Evolutionary conservation across 2,113 vertebrate genomes (phyloP).

Genomic region (Canis aureus): DNA sequence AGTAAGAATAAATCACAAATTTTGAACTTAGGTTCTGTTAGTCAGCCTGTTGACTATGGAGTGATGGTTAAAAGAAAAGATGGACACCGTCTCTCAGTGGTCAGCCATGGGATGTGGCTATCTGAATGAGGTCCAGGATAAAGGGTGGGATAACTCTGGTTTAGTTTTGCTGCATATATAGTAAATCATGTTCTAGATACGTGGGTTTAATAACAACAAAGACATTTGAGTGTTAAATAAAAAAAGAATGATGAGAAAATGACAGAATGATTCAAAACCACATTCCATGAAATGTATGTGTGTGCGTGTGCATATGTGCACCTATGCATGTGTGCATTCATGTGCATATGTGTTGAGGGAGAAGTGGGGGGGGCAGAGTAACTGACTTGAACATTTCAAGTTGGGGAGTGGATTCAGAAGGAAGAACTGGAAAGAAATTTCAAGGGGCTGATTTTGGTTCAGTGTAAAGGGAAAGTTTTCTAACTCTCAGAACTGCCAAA

Average conservation of each 20-base stretch:
- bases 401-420: background rate
- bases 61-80: background rate
- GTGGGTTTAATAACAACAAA: conserved; percentile 10
- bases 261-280: background rate
- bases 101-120: background rate
- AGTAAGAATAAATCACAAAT: conserved; percentile 32
- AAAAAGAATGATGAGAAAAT: conserved; percentile 36
- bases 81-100: background rate
- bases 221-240: background rate
- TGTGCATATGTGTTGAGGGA: background rate
- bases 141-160: background rate
- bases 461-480: conserved; percentile 14
- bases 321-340: background rate
- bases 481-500: background rate
- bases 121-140: background rate
- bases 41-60: background rate
- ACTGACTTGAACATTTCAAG: background rate
- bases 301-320: background rate
- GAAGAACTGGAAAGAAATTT: conserved; percentile 32
- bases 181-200: background rate
- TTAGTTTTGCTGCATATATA: background rate
- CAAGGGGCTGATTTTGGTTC: conserved; percentile 3
- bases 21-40: background rate
- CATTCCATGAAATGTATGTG: background rate
- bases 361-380: background rate